Evolutionary conservation across 2,113 vertebrate genomes (phyloP), one percentile per base, ranked within the genome.

Genomic region (Paramisgurnus dabryanus): DNA sequence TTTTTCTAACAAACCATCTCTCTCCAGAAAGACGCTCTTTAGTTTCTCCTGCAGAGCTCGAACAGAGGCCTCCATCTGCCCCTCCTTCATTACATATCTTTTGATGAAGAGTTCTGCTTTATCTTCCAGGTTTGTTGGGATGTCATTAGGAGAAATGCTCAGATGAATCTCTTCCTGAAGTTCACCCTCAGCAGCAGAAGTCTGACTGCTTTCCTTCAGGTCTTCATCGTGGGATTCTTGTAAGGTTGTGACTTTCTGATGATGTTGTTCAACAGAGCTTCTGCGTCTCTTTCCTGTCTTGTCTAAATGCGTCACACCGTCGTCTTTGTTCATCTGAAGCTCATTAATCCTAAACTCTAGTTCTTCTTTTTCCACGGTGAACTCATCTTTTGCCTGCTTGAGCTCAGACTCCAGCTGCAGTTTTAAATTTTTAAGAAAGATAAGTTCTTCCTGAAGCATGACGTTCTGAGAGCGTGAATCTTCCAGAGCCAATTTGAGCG

Each of bases 321-420:
- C 94, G 79, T 98, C 97, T 83, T 93, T 95, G 82, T 78, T 89
- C 89, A 98, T 92, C 74, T 97, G 95, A 40, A 99, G 82, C 87
- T 99, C 98, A 85, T 99, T 94, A 79, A 99, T 95, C 90, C 97
- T 99, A 85, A 99, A 99, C 67, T 99, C 97, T 66, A 99, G 89
- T 76, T 99, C 98, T 85, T 99, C 98, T 69, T 90, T 91, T 82
- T 99, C 98, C 70, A 93, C 90, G 74, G 95, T 94, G 81, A 96
- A 96, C 53, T 99, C 98, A 82, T 96, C 94, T 81, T 92, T 95
- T 75, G 89, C 43, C 45, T 86, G 93, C 3, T 95, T 92, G 71
- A 97, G 89, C 71, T 99, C 95, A 41, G 92, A 90, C 82, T 99
- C 96, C 13, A 98, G 92, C 86, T 95, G 94, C 47, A 86, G 84